These are phyloP conservation scores for Nephrotoma appendiculata DNA, from an alignment of 2,888 invertebrate species.

Conservation along the genomic window DNA sequence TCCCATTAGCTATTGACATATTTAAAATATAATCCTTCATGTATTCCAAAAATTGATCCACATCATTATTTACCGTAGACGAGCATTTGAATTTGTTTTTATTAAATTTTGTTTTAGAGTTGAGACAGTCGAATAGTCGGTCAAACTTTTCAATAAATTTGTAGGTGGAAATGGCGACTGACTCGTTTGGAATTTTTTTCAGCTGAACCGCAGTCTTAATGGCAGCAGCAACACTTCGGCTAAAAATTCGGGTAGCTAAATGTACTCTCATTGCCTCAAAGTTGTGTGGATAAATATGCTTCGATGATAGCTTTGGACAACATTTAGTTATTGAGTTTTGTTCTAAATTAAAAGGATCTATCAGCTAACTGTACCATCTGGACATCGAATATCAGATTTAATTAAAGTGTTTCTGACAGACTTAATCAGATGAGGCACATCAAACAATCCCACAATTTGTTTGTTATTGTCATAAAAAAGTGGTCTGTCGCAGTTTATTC, in stretches of 20 bases:
- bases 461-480: not conserved
- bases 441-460: not conserved
- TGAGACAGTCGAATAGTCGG: too few species aligned
- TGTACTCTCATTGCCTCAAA: too few species aligned
- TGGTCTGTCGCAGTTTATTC: not conserved
- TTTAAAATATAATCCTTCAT: too few species aligned
- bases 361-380: not conserved
- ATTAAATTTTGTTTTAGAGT: not conserved
- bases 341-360: too few species aligned
- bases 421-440: not conserved
- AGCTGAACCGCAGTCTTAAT: not conserved
- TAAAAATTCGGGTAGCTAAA: too few species aligned
- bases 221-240: too few species aligned
- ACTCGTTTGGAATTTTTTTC: not conserved
- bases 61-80: not conserved
- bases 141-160: too few species aligned
- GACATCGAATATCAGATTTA: not conserved
- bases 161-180: not conserved
- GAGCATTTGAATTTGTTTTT: not conserved
- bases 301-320: too few species aligned
- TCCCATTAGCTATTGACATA: not conserved
- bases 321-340: too few species aligned
- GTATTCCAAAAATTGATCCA: too few species aligned
- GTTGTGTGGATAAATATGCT: too few species aligned
- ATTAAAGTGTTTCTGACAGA: not conserved